Base-by-base conservation (phyloP, 2,888 invertebrate species). In the Strigamia maritima region DNA sequence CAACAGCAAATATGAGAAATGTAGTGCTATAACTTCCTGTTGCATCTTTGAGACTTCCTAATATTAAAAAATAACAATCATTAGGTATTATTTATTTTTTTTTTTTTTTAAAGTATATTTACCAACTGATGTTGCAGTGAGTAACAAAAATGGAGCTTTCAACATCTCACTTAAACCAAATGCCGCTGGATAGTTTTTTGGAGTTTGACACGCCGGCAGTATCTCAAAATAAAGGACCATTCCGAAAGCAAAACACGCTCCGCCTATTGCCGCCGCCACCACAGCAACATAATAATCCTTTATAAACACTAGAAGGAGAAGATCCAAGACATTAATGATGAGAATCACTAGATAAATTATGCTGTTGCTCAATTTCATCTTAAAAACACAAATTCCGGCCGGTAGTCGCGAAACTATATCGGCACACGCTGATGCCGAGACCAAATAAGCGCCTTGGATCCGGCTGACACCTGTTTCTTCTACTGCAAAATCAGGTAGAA, bases 201-300 rank as follows among this genome's bases (percentile, higher is more conserved):
- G 60, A 12, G 54, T 2, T 35, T 77, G 77, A 54, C 77, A 54
- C 7, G 77, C 54, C 6, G 54, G 54, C 24, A 77, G 28, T 44
- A 77, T 54, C 60, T 77, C 77, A 26, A 77, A 77, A 19, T 77
- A 77, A 6, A 77, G 49, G n/a, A 77, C 19, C 19, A 77, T 77
- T 4, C 77, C 77, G 19, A 26, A 54, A 2, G 77, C 77, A 35
- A 77, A 77, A 26, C 26, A 77, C 10, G 16, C 24, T 49, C 77
- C 77, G 19, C 60, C 60, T 8, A 60, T 10, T 6, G 24, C 60
- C 8, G 60, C 60, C 16, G 60, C 60, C 1, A 19, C 8, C 60
- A 60, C n/a, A 1, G 4, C 60, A 24, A 60, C 8, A 8, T 22
- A 24, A 24, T 60, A 60, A 19, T 60, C 24, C n/a, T 19, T 60